Evolutionary conservation across 2,888 invertebrate species (phyloP).

Genomic region (Iselma pallidipennis): DNA sequence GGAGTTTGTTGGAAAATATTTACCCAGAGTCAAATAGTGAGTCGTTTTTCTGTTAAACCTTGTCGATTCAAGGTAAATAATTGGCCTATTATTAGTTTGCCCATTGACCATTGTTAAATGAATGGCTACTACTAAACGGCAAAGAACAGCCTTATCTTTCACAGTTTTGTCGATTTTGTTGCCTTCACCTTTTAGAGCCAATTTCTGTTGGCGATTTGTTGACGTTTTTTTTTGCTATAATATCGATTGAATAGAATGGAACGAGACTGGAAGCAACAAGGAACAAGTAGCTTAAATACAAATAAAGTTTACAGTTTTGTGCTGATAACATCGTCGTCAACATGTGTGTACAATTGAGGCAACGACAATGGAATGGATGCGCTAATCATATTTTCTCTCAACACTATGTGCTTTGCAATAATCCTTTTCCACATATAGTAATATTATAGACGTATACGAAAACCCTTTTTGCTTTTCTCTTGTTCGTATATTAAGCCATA

Average conservation of each 20-base stretch:
- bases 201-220: conserved; percentile 4
- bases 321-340: not conserved
- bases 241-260: not conserved
- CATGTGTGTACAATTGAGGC: conserved; percentile 14
- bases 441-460: no score
- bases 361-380: conserved; percentile 19
- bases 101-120: conserved; percentile 1
- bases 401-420: no score
- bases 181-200: not conserved
- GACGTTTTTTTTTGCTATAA: not conserved
- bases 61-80: not conserved
- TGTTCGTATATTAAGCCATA: conserved; percentile 43
- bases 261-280: not conserved
- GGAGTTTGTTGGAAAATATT: not conserved
- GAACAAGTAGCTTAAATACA: not conserved
- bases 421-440: not conserved
- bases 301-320: not conserved
- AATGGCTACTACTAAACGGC: not conserved
- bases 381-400: conserved; percentile 26
- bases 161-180: no score
- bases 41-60: no score
- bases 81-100: conserved; percentile 3
- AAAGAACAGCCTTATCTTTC: not conserved
- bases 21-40: not conserved
- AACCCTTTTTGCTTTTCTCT: conserved; percentile 14